A percentile compares a stretch with the other conserved stretches of the same genome.
Conservation (phyloP, 2,888 invertebrate genomes). For the Drosophila emarginata region DNA sequence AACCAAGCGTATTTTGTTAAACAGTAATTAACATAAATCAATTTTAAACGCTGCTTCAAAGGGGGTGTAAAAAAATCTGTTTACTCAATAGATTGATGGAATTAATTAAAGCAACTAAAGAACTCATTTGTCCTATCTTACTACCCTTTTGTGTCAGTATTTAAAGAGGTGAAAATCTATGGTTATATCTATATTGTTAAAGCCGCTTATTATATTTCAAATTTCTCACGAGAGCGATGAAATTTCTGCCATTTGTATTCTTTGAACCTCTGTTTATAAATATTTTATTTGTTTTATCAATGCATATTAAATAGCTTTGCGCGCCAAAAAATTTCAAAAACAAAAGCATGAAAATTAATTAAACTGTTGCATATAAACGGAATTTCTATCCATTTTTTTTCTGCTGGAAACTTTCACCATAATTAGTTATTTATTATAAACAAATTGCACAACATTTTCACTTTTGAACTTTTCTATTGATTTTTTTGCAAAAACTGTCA, state of each 20-base stretch:
- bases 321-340: neutral
- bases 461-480: conserved; percentile 17
- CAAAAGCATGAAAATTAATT: conserved; percentile 58
- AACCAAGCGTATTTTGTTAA: conserved; percentile 61
- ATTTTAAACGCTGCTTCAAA: conserved; percentile 50
- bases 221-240: neutral
- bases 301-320: conserved; percentile 25
- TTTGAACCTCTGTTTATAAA: conserved; percentile 3
- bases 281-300: conserved; percentile 20
- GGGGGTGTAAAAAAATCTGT: conserved; percentile 46
- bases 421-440: conserved; percentile 40
- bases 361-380: conserved; percentile 14
- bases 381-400: conserved; percentile 12
- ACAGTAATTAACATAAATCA: conserved; percentile 76
- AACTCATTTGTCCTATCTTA: neutral
- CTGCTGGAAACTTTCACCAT: conserved; percentile 21
- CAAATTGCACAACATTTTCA: conserved; percentile 6
- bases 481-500: conserved; percentile 9
- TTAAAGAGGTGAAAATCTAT: conserved; percentile 4
- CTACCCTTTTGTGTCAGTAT: neutral
- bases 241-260: neutral
- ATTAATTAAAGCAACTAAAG: conserved; percentile 36
- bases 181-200: neutral
- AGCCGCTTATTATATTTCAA: neutral
- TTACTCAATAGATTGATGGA: conserved; percentile 45